phyloP scores from a whole-genome alignment of 2,888 invertebrate genomes.

The Oscheius sp. region DNA sequence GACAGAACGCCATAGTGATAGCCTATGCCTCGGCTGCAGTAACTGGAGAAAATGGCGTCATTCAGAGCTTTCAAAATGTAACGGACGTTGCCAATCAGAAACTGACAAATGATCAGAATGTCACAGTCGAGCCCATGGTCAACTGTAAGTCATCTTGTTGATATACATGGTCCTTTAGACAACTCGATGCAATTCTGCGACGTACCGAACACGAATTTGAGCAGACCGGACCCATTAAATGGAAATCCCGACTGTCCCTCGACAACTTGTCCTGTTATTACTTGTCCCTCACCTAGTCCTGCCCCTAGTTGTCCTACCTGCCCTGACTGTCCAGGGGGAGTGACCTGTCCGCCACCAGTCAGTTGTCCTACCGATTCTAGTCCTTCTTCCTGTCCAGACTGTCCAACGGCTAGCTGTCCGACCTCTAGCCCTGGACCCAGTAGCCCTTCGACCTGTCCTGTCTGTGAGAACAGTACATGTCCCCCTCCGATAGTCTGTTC shows the following conservation, averaged over 20 bases:
- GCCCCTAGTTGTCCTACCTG: conserved; percentile 5
- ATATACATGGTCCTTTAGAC: not conserved
- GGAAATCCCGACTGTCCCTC: not conserved
- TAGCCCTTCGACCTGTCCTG: not conserved
- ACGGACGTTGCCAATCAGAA: not conserved
- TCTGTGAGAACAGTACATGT: conserved; percentile 5
- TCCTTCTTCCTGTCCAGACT: not conserved
- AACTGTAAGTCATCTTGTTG: not conserved
- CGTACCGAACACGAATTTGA: conserved; percentile 7
- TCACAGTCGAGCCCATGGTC: conserved; percentile 1
- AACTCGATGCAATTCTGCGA: conserved; percentile 18
- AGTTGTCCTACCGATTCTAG: not conserved
- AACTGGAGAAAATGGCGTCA: not conserved
- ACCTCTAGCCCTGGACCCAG: not conserved
- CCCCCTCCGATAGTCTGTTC: not conserved
- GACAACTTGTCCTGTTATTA: not conserved
- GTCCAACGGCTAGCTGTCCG: not conserved
- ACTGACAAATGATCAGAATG: not conserved
- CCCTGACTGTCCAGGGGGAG: not conserved
- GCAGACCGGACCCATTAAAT: not conserved
- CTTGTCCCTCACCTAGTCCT: not conserved
- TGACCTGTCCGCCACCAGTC: conserved; percentile 2
- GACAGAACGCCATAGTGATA: conserved; percentile 9
- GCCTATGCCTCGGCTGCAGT: conserved; percentile 22
- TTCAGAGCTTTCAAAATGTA: conserved; percentile 5